phyloP scores from a whole-genome alignment of 1,140 invertebrate species.

The Aphaenogaster rudis region DNA sequence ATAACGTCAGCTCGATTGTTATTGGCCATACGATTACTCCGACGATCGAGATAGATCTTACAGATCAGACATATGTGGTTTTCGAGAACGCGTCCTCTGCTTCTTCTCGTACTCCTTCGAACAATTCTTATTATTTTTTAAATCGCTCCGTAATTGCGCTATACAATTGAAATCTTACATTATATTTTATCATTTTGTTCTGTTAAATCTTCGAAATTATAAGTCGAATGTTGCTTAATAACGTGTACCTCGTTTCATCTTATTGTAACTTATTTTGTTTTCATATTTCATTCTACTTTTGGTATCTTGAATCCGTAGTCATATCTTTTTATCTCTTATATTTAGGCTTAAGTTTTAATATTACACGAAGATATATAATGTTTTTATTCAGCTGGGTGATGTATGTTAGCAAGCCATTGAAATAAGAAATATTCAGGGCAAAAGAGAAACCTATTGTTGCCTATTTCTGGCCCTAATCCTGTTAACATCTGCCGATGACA shows the following conservation, averaged over 20 bases:
- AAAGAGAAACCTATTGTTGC: constrained; percentile 20
- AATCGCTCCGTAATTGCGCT: not conserved
- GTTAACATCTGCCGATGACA: constrained; percentile 73
- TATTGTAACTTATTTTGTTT: not conserved
- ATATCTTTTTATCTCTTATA: not conserved
- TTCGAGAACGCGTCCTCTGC: not conserved
- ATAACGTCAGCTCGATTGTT: constrained; percentile 48
- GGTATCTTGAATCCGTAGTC: not conserved
- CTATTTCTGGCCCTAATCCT: constrained; percentile 63
- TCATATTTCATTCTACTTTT: not conserved
- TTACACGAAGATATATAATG: not conserved
- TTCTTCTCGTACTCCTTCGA: not conserved
- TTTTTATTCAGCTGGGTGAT: not conserved
- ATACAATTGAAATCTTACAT: not conserved
- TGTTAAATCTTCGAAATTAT: not conserved
- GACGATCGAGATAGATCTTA: constrained; percentile 3
- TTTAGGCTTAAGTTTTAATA: constrained; percentile 5
- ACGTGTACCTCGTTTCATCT: not conserved
- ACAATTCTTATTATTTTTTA: not conserved
- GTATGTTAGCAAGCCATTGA: not conserved
- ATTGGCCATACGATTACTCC: constrained; percentile 20
- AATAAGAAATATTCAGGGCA: constrained; percentile 18
- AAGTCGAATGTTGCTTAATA: not conserved
- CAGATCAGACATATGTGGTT: not conserved
- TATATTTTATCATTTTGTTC: not conserved